Conservation (phyloP, 2,113 vertebrate species). For the Delphinapterus leucas region DNA sequence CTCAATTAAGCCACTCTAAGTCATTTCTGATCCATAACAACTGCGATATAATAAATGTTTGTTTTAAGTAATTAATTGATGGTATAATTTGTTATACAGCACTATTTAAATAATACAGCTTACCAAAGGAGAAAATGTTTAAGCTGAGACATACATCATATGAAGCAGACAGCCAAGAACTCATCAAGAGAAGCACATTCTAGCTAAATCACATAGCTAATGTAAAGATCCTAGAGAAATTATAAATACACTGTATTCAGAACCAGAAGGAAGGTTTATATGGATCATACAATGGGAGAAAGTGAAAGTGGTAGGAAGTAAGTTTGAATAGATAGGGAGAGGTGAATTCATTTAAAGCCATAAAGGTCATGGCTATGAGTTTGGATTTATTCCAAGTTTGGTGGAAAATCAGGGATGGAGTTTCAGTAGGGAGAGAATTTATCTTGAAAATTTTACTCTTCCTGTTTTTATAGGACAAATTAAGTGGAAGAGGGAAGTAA, state of each 20-base stretch:
- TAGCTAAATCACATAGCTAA: background rate
- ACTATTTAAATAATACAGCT: background rate
- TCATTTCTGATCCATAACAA: background rate
- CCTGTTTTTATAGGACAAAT: background rate
- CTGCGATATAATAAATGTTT: background rate
- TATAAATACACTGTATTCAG: background rate
- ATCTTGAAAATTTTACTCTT: background rate
- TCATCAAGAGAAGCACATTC: background rate
- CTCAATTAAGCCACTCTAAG: background rate
- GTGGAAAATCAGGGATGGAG: background rate
- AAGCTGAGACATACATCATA: background rate
- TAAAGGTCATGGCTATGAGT: background rate
- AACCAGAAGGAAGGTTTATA: background rate
- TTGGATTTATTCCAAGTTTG: background rate
- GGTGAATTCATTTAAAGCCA: background rate
- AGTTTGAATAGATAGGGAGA: background rate
- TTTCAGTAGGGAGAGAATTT: background rate
- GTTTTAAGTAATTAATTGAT: background rate
- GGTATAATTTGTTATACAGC: background rate
- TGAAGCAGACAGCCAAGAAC: background rate
- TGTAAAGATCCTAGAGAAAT: background rate
- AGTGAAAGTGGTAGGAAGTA: background rate
- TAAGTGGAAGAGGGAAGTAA: background rate
- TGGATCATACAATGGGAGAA: background rate
- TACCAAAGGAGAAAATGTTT: background rate